Conservation (phyloP, 2,797 vertebrate species). For the Ctenochaetus hawaiiensis region DNA sequence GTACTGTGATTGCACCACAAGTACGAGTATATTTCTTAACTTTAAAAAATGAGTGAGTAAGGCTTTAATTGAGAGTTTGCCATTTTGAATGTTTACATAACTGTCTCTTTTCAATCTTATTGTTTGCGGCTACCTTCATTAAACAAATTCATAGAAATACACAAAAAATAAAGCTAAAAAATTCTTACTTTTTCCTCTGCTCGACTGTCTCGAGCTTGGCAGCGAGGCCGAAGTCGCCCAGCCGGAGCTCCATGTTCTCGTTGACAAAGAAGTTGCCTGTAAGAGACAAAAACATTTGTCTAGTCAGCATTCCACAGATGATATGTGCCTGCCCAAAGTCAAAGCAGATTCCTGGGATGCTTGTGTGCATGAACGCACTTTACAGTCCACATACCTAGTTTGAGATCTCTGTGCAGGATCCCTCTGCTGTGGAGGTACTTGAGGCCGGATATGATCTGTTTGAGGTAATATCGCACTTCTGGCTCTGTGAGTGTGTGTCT, state of each 20-base stretch:
- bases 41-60: too few relatives aligned
- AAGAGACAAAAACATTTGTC: constrained; percentile 62
- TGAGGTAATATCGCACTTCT: constrained; percentile 98
- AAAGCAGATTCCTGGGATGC: constrained; percentile 73
- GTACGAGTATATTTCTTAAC: too few relatives aligned
- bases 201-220: constrained; percentile 92
- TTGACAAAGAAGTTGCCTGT: constrained; percentile 99
- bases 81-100: background rate
- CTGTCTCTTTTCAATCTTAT: background rate
- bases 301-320: constrained; percentile 70
- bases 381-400: constrained; percentile 88
- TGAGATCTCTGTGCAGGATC: constrained; percentile 97
- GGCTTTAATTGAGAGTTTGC: background rate
- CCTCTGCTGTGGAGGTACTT: constrained; percentile 96
- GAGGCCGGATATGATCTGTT: constrained; percentile 95
- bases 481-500: constrained; percentile 96
- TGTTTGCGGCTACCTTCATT: rapidly evolving
- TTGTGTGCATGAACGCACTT: background rate
- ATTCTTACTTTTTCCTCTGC: constrained; percentile 93
- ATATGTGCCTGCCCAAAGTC: constrained; percentile 43
- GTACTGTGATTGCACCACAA: background rate
- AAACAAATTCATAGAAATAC: background rate
- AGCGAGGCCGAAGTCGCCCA: constrained; percentile 97
- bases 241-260: constrained; percentile 98
- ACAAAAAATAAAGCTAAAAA: background rate